Percentiles rank a stretch among this genome's conserved stretches.
phyloP scores from a whole-genome alignment of 1,140 invertebrate species.

The Micrasema longulum region DNA sequence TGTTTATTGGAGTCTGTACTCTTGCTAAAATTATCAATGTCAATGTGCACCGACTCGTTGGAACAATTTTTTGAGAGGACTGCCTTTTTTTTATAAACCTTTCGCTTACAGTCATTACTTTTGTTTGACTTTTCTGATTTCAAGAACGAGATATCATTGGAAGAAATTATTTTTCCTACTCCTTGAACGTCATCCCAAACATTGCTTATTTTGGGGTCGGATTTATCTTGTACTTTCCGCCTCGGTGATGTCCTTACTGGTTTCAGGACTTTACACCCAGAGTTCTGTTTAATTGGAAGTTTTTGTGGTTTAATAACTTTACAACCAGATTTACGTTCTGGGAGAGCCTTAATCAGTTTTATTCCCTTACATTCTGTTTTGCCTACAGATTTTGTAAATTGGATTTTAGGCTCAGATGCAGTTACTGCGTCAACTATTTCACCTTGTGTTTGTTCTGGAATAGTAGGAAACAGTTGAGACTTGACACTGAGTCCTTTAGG shows the following conservation, averaged over 20 bases:
- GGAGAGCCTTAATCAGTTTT: too few species aligned
- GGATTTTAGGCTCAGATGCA: too few species aligned
- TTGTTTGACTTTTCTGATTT: neutral
- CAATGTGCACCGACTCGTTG: too few species aligned
- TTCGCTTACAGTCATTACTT: too few species aligned
- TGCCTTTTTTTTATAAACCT: neutral
- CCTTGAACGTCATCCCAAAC: conserved; percentile 44
- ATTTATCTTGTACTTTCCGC: neutral
- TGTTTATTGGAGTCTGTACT: too few species aligned
- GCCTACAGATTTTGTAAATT: too few species aligned
- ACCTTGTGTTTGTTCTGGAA: neutral
- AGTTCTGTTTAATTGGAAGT: too few species aligned
- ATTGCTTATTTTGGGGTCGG: neutral
- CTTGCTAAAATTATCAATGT: too few species aligned
- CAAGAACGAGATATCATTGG: neutral
- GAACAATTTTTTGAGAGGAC: neutral
- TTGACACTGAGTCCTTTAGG: conserved; percentile 32
- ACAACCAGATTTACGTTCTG: too few species aligned
- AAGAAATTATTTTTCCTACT: conserved; percentile 32
- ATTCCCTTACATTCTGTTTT: too few species aligned
- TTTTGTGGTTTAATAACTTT: too few species aligned
- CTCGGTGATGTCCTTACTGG: conserved; percentile 5
- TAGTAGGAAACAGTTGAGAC: conserved; percentile 35
- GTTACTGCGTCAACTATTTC: neutral
- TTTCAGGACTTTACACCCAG: conserved; percentile 32